Conservation (phyloP, 1,140 invertebrate genomes). For the Ceratoteleas bidentatus region DNA sequence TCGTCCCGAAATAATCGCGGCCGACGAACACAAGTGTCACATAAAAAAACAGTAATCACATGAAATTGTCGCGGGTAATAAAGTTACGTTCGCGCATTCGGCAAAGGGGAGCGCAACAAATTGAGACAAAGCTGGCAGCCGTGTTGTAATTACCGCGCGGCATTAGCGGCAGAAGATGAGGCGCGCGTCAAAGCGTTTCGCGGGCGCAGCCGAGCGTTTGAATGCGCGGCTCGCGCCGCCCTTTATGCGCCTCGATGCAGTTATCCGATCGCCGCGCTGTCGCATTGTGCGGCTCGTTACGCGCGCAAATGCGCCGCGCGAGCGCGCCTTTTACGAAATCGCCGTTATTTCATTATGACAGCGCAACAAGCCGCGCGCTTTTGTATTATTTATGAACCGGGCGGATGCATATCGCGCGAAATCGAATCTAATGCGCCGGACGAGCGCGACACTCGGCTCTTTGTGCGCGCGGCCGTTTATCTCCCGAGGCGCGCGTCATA, state of each 20-base stretch:
- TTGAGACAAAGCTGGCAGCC: conserved; percentile 5
- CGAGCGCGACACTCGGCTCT: conserved; percentile 22
- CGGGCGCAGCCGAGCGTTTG: conserved; percentile 31
- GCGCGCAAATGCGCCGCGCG: neutral
- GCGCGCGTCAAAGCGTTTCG: conserved; percentile 41
- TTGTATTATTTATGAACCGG: conserved; percentile 60
- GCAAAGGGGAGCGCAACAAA: neutral
- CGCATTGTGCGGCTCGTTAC: conserved; percentile 60
- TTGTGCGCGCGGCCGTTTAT: conserved; percentile 12
- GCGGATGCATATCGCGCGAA: conserved; percentile 38
- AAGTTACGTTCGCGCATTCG: neutral
- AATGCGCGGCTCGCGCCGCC: conserved; percentile 18
- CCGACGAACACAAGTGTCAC: no score
- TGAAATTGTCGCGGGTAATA: neutral
- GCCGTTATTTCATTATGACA: conserved; percentile 56
- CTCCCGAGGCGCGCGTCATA: neutral
- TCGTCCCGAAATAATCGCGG: no score
- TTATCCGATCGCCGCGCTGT: conserved; percentile 52
- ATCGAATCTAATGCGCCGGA: conserved; percentile 24
- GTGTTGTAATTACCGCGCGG: conserved; percentile 20
- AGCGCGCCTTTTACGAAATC: conserved; percentile 41
- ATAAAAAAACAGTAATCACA: no score
- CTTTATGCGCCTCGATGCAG: conserved; percentile 43
- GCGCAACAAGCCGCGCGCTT: conserved; percentile 36
- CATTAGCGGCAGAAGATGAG: conserved; percentile 20